Percentiles rank a stretch among this genome's conserved stretches.
Evolutionary conservation across 2,888 invertebrate species (phyloP).

Genomic region (Rhorus exstirpatorius): DNA sequence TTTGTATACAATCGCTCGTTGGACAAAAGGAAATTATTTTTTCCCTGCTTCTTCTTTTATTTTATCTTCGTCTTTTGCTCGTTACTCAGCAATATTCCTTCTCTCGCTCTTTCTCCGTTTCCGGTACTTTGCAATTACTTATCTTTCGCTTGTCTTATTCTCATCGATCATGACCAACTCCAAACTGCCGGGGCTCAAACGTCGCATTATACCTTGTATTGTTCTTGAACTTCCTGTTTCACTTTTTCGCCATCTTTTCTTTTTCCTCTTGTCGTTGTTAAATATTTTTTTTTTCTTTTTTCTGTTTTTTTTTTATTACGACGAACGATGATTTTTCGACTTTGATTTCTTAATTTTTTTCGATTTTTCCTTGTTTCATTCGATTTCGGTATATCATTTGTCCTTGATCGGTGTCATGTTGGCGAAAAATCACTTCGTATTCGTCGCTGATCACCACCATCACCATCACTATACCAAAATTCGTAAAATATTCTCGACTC

Average conservation of each 20-base stretch:
- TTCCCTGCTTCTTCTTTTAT: not conserved
- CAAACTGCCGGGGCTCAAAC: slow-evolving; percentile 1
- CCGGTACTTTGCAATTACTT: slow-evolving; percentile 33
- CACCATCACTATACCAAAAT: slow-evolving; percentile 27
- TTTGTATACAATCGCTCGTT: not conserved
- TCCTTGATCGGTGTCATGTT: slow-evolving; percentile 44
- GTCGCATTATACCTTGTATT: not conserved
- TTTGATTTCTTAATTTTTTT: not conserved
- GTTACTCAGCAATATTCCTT: slow-evolving; percentile 14
- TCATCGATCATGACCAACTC: slow-evolving; percentile 48
- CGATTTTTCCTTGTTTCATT: not conserved
- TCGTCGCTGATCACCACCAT: slow-evolving; percentile 11
- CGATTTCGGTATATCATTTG: slow-evolving; percentile 20
- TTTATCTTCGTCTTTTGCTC: slow-evolving; percentile 9
- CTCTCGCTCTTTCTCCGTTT: not conserved
- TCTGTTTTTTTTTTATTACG: not conserved
- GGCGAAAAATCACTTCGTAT: slow-evolving; percentile 46
- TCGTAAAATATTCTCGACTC: slow-evolving; percentile 61
- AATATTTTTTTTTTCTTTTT: not conserved
- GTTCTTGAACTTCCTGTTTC: slow-evolving; percentile 11
- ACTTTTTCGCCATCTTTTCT: not conserved
- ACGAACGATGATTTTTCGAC: too few species aligned
- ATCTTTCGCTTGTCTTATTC: slow-evolving; percentile 44
- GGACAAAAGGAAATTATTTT: not conserved
- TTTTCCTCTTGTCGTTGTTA: not conserved